Evolutionary conservation across 2,888 invertebrate species (phyloP).

Genomic region (Eristalis pertinax): DNA sequence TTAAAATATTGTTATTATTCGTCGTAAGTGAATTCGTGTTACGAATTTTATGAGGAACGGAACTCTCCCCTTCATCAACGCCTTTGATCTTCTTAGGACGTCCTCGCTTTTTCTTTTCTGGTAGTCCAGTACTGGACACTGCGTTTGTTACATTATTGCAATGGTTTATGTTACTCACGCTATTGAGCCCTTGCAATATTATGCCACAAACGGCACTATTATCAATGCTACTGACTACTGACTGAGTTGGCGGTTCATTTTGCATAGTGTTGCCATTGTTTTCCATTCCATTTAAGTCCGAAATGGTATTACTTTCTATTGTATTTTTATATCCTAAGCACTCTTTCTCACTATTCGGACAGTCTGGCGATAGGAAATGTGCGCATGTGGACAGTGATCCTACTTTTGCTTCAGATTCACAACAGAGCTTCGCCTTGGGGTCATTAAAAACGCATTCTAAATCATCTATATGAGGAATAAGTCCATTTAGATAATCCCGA

Average conservation of each 20-base stretch:
- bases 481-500: constrained; percentile 95
- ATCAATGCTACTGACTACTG: constrained; percentile 23
- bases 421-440: constrained; percentile 86
- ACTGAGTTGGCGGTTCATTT: constrained; percentile 37
- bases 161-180: constrained; percentile 28
- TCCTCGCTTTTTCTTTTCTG: constrained; percentile 93
- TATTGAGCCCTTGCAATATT: constrained; percentile 29
- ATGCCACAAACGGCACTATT: constrained; percentile 32
- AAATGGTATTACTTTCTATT: constrained; percentile 33
- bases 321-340: constrained; percentile 39
- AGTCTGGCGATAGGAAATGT: constrained; percentile 39
- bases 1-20: constrained; percentile 79
- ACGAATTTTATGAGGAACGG: constrained; percentile 78
- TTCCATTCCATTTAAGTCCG: constrained; percentile 35
- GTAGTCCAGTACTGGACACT: constrained; percentile 76
- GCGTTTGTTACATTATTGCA: constrained; percentile 20
- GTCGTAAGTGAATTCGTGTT: constrained; percentile 83
- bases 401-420: constrained; percentile 82
- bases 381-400: constrained; percentile 21
- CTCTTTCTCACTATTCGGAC: constrained; percentile 41
- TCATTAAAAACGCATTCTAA: constrained; percentile 93
- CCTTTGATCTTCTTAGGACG: constrained; percentile 88
- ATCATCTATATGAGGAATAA: constrained; percentile 91
- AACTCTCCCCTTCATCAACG: constrained; percentile 85
- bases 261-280: constrained; percentile 42